Base-by-base conservation (phyloP, 2,113 vertebrate species). In the Anseranas semipalmata region DNA sequence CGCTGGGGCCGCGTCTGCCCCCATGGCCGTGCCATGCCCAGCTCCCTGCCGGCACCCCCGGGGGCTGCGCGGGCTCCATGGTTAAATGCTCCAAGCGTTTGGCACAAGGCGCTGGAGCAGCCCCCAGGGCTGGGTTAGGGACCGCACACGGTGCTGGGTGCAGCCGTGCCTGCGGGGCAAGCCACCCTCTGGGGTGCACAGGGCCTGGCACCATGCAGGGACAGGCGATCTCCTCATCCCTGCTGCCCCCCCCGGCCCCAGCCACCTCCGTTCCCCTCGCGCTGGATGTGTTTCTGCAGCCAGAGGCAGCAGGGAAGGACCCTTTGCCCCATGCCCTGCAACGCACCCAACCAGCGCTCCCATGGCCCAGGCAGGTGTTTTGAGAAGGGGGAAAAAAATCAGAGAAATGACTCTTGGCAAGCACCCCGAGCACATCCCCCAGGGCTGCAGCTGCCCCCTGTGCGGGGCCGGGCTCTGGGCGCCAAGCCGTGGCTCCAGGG, bases 171-270 rank as follows among this genome's bases (percentile, higher is more conserved):
- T 0, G 1, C 2, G 1, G 2, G 21, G 45, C 12, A 33, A 46
- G 60, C 13, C 24, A 9, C 13, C 2, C 7, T 37, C 8, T 2
- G 24, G 85, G 27, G 24, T 0, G 7, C 68, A 2, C 25, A 9
- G 45, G 50, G 19, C 7, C 19, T 21, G 48, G 72, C n/a, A 59
- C 3, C 0, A 16, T 35, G 21, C 2, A 0, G 35, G 37, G 21
- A 5, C 0, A 2, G 27, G 2, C 0, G 0, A 15, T 21, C 41
- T 24, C 7, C 66, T 21, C 19, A 9, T 22, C 67, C 50, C 39
- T 18, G 1, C 0, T 12, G 32, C 1, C 9, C 52, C 58, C 21
- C 33, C 8, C 55, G 46, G 13, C 56, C 18, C 2, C 15, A 1
- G 67, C 4, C 65, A 6, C 20, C 59, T 22, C 70, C 20, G 0